phyloP scores from a whole-genome alignment of 2,113 vertebrate species.

The Paraplagusia blochii region DNA sequence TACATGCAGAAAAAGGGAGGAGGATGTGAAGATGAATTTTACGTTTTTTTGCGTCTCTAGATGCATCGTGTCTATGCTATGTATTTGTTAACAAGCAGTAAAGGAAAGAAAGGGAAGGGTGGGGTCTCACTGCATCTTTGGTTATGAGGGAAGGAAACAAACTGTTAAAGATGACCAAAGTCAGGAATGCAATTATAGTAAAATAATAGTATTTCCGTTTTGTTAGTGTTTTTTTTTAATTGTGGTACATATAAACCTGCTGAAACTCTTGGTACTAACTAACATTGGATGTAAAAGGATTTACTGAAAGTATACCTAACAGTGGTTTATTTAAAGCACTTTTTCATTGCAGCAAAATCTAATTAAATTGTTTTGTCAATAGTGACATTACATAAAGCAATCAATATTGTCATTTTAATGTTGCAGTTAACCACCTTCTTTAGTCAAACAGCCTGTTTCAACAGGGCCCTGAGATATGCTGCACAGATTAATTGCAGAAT shows the following conservation, averaged over 20 bases:
- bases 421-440: slow-evolving; percentile 70
- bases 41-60: neutral
- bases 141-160: neutral
- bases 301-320: too few relatives aligned
- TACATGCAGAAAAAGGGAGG: neutral
- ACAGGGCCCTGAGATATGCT: slow-evolving; percentile 52
- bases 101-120: neutral
- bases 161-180: neutral
- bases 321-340: neutral
- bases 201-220: too few relatives aligned
- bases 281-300: too few relatives aligned
- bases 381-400: slow-evolving; percentile 67
- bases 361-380: slow-evolving; percentile 75
- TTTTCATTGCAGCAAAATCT: slow-evolving; percentile 60
- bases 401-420: slow-evolving; percentile 65
- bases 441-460: slow-evolving; percentile 64
- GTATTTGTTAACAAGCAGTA: neutral
- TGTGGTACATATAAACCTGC: too few relatives aligned
- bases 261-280: too few relatives aligned
- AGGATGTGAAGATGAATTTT: neutral
- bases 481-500: slow-evolving; percentile 70
- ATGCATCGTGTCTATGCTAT: too few relatives aligned
- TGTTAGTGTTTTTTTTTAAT: too few relatives aligned
- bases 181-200: neutral
- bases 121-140: neutral